Evolutionary conservation across 2,797 vertebrate species (phyloP), one percentile per base, ranked within the genome.

Genomic region (Steatocranus sp.): DNA sequence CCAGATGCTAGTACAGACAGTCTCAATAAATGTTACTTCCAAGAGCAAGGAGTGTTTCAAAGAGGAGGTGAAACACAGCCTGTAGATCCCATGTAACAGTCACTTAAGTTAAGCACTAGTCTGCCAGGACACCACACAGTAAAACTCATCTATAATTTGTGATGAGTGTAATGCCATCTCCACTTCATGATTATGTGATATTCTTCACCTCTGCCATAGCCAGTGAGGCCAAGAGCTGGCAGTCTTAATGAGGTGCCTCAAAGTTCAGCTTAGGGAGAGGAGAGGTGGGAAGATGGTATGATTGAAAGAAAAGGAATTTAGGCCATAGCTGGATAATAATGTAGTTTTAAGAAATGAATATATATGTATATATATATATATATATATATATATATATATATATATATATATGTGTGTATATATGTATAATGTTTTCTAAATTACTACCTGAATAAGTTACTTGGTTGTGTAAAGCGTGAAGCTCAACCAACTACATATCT

Each of bases 181-280:
- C 95, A 97, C 97, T 97, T 97, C 95, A 97, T 98, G 97, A 98
- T 98, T 96, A 97, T 95, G 96, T 96, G 96, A 95, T 97, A 97
- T 98, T 97, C 96, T 96, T 97, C 96, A 96, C 97, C 97, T 97
- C 96, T 94, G 95, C 96, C 94, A 95, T 93, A 96, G 97, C 97
- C 97, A 97, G 96, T 96, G 96, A 95, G 92, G 92, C 92, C 93
- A 85, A 89, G 86, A 90, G 90, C 92, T 91, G 88, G 86, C 78
- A 90, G 84, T 82, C 91, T 93, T 96, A 96, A 96, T 95, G 95
- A 95, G 94, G 94, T 92, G 87, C 90, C 81, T 89, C 88, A 92
- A 94, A 94, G 95, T 95, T 94, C 88, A 95, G 89, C 87, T 92
- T 85, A 87, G 91, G 79, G 87, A 86, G 82, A 87, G 43, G 92